These are phyloP conservation scores for Leptosomus discolor DNA, from an alignment of 2,113 vertebrate genomes.

Conservation along the genomic window DNA sequence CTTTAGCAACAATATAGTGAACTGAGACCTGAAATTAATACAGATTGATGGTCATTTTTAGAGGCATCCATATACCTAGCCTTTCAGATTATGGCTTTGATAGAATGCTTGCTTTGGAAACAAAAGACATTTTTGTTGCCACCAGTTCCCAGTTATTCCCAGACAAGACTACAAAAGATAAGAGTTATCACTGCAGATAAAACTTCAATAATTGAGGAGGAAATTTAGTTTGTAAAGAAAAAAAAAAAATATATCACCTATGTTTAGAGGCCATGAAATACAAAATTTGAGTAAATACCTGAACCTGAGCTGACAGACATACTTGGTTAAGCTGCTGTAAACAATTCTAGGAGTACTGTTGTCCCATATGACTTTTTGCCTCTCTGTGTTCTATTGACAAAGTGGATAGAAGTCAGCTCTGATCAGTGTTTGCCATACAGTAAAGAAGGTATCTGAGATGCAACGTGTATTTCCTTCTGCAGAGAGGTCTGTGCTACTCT, in stretches of 20 bases:
- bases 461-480: neutral
- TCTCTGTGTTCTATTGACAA: neutral
- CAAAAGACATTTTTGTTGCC: neutral
- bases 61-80: neutral
- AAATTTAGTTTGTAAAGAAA: neutral
- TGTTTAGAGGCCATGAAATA: neutral
- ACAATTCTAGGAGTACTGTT: neutral
- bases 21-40: neutral
- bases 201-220: neutral
- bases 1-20: neutral
- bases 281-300: neutral
- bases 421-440: neutral
- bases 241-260: neutral
- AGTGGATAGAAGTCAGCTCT: neutral
- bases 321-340: neutral
- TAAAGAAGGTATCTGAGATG: neutral
- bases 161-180: neutral
- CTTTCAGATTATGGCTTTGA: neutral
- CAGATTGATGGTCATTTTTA: neutral
- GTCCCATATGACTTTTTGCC: neutral
- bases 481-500: neutral
- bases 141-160: neutral
- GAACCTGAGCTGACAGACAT: neutral
- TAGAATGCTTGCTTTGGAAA: neutral
- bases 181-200: neutral